Conservation (phyloP, 2,888 invertebrate genomes). For the Dione vanillae region DNA sequence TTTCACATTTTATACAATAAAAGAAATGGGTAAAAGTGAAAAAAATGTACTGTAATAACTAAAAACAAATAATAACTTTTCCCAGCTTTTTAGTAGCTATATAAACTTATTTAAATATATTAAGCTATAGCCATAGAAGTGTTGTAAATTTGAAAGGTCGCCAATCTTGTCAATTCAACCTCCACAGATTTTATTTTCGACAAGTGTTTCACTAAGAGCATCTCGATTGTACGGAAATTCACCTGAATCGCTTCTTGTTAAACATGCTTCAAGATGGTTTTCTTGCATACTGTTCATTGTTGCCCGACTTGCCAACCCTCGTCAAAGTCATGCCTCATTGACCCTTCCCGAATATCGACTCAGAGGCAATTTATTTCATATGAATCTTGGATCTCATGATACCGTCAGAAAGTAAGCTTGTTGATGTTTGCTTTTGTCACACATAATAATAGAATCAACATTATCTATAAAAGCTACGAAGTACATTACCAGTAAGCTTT, state of each 20-base stretch:
- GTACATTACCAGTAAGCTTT: neutral
- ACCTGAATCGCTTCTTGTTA: constrained; percentile 74
- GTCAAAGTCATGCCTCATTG: constrained; percentile 82
- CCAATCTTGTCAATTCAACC: constrained; percentile 18
- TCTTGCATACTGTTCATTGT: constrained; percentile 73
- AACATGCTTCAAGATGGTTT: constrained; percentile 68
- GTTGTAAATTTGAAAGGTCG: constrained; percentile 11
- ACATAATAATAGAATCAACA: constrained; percentile 14
- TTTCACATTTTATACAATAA: too few species aligned
- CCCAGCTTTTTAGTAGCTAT: neutral
- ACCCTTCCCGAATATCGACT: constrained; percentile 76
- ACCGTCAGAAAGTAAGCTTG: constrained; percentile 70
- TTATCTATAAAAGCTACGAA: neutral
- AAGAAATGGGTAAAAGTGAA: neutral
- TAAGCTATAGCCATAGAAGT: neutral
- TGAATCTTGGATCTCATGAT: constrained; percentile 74
- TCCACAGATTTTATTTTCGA: constrained; percentile 23
- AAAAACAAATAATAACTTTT: neutral
- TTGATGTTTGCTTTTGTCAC: constrained; percentile 56
- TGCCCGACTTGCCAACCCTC: constrained; percentile 63
- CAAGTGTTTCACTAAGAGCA: constrained; percentile 36
- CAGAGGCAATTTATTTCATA: constrained; percentile 80
- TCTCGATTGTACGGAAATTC: constrained; percentile 48
- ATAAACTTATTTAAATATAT: neutral
- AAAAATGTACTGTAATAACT: neutral